Evolutionary conservation across 2,888 invertebrate genomes (phyloP).

Genomic region (Chrysomela aeneicollis): DNA sequence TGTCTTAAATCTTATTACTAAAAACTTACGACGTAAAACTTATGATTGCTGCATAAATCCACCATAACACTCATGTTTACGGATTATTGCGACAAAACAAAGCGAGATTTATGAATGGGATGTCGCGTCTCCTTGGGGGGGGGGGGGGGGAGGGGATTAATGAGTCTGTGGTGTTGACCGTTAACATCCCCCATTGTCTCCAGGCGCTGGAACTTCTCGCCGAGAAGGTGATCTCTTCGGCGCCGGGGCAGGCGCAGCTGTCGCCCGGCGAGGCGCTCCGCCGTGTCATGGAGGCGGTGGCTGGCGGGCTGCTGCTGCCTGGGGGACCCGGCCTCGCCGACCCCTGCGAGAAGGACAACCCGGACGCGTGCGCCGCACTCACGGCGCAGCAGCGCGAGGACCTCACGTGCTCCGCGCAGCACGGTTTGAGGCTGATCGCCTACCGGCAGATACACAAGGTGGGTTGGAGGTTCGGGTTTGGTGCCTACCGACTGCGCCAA

Average conservation of each 20-base stretch:
- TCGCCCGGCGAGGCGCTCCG: constrained; percentile 95
- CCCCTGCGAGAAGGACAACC: constrained; percentile 94
- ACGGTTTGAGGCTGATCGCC: constrained; percentile 91
- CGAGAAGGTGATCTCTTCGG: constrained; percentile 93
- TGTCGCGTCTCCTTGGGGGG: no score
- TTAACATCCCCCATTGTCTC: no score
- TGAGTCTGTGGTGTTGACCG: no score
- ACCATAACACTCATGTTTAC: no score
- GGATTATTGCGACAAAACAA: no score
- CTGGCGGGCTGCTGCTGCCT: constrained; percentile 89
- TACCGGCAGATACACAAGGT: constrained; percentile 98
- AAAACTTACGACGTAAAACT: no score
- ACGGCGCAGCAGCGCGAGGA: constrained; percentile 94
- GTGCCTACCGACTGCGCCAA: constrained; percentile 2
- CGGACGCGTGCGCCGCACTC: constrained; percentile 87
- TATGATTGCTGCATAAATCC: no score
- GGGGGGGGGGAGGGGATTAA: no score
- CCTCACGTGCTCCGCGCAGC: constrained; percentile 94
- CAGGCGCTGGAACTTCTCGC: constrained; percentile 95
- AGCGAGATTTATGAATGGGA: no score
- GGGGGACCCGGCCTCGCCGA: constrained; percentile 93
- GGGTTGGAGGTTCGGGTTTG: background rate
- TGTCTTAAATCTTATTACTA: no score
- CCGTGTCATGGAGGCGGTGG: constrained; percentile 93
- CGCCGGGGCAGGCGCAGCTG: constrained; percentile 71